Evolutionary conservation across 2,113 vertebrate genomes (phyloP).

Genomic region (Oncorhynchus clarkii): DNA sequence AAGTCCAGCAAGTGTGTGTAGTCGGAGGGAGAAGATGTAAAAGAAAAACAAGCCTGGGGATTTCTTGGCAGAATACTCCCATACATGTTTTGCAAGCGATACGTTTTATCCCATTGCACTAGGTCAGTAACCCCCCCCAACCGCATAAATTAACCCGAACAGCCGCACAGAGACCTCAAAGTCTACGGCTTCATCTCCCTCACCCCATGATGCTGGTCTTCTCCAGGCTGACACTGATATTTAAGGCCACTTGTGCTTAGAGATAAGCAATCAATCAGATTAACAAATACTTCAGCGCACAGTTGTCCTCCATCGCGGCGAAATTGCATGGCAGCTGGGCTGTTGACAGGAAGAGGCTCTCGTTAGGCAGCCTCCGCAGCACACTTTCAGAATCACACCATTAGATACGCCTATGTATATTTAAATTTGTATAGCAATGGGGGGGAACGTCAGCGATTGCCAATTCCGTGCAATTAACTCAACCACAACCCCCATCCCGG

Average conservation of each 20-base stretch:
- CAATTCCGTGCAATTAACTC: constrained; percentile 22
- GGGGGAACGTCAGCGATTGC: constrained; percentile 5
- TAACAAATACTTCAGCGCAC: constrained; percentile 36
- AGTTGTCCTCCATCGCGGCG: constrained; percentile 37
- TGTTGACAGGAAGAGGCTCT: constrained; percentile 34
- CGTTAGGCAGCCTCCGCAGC: constrained; percentile 29
- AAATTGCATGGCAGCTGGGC: constrained; percentile 23
- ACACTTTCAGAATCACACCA: constrained; percentile 30
- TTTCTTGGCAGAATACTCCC: constrained; percentile 17
- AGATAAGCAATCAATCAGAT: constrained; percentile 42
- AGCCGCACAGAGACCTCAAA: background rate
- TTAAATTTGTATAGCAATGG: constrained; percentile 24
- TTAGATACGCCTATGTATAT: constrained; percentile 25
- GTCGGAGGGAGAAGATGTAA: background rate
- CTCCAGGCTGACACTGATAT: constrained; percentile 31
- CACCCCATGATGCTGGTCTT: background rate
- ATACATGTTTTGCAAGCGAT: constrained; percentile 1
- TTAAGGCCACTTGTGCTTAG: constrained; percentile 2
- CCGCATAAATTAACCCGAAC: constrained; percentile 16
- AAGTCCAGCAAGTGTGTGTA: too few relatives aligned
- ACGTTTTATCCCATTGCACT: background rate
- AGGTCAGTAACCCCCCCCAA: background rate
- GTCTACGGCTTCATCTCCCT: too few relatives aligned
- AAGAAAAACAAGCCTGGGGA: background rate
- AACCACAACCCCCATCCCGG: background rate